Evolutionary conservation across 1,140 invertebrate species (phyloP).

Genomic region (Orius laevigatus): DNA sequence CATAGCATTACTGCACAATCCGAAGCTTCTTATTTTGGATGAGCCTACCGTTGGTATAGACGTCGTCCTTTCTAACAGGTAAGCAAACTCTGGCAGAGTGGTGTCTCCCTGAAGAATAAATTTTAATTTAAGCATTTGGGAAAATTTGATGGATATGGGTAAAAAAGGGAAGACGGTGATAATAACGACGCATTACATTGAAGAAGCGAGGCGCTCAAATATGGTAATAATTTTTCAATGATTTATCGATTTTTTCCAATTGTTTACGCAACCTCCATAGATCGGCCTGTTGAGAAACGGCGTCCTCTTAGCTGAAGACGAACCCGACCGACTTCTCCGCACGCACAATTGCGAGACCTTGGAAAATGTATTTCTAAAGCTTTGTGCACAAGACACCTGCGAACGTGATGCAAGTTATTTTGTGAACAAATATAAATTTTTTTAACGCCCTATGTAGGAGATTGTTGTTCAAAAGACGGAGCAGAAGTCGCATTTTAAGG

Average conservation of each 20-base stretch:
- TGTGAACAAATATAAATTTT: too few relatives aligned
- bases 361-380: constrained; percentile 43
- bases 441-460: constrained; percentile 10
- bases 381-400: constrained; percentile 24
- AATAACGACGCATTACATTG: constrained; percentile 89
- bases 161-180: constrained; percentile 47
- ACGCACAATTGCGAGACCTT: constrained; percentile 31
- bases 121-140: constrained; percentile 18
- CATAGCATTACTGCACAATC: constrained; percentile 67
- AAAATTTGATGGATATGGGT: constrained; percentile 15
- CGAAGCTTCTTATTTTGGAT: constrained; percentile 75
- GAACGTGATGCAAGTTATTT: too few relatives aligned
- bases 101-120: not conserved
- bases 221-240: constrained; percentile 7
- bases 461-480: constrained; percentile 1
- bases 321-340: constrained; percentile 32
- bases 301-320: constrained; percentile 29
- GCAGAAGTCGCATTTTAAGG: constrained; percentile 2
- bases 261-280: constrained; percentile 5
- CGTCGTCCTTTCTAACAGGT: constrained; percentile 70
- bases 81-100: constrained; percentile 20
- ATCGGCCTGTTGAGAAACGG: constrained; percentile 20
- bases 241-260: too few relatives aligned
- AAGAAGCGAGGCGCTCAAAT: constrained; percentile 65
- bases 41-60: constrained; percentile 86